Evolutionary conservation across 2,113 vertebrate genomes (phyloP), one percentile per base, ranked within the genome.

Genomic region (Ammodytes marinus): DNA sequence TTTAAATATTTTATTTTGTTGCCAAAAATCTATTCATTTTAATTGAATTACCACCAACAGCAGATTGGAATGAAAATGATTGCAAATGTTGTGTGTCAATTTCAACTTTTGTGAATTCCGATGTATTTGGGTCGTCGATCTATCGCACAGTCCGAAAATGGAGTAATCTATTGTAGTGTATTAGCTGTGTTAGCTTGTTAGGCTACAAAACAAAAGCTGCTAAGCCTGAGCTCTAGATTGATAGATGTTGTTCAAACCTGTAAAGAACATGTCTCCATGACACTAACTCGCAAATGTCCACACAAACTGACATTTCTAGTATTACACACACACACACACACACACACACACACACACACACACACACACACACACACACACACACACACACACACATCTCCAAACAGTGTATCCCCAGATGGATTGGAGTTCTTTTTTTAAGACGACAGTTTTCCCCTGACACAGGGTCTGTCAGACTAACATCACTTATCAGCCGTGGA

Each of bases 401-500:
- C 58, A 69, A 19, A 45, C 42, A 47, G 39, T 59, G 61, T 64
- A 57, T 80, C 65, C 75, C 72, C 77, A 71, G 85, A 92, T 82
- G 80, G 84, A 88, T 70, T 66, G 59, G 45, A 69, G 83, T 83
- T 64, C 81, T 89, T 85, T 83, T 64, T 82, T 89, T 85, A 52
- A 77, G 80, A 74, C 76, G 83, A 80, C 77, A 63, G 68, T 60
- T 49, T 14, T 89, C 79, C 66, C 79, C 80, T 90, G 81, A 78
- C 86, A 71, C 82, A 66, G 1, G 40, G 80, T 74, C 86, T 91
- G 90, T 84, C 90, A 92, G 85, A 84, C 27, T 27, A 27, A 27
- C 85, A 82, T 89, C 86, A 85, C 79, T 89, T 89, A 76, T 89
- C 82, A 81, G 77, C 55, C 4, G 0, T 80, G 66, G 73, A 88